Conservation (phyloP, 2,888 invertebrate species). For the Dryobota labecula region DNA sequence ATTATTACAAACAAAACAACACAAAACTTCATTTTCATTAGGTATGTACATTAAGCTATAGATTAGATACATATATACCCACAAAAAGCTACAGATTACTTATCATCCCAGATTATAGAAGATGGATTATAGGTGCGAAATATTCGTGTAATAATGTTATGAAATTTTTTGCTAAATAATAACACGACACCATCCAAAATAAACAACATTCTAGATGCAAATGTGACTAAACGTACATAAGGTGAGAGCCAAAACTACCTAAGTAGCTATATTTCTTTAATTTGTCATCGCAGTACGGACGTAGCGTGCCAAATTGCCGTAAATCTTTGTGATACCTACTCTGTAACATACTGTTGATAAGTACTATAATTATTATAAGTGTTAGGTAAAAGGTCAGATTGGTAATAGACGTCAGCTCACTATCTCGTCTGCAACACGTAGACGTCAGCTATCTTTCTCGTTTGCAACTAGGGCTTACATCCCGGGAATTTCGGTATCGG, state of each 20-base stretch:
- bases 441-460: too few relatives aligned
- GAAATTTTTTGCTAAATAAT: neutral
- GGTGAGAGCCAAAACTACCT: constrained; percentile 27
- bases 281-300: constrained; percentile 12
- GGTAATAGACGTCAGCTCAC: neutral
- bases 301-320: constrained; percentile 33
- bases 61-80: neutral
- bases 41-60: neutral
- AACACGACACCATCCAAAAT: neutral
- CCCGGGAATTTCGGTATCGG: too few relatives aligned
- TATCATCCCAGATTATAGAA: neutral
- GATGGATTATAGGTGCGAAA: neutral
- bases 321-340: constrained; percentile 21
- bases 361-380: constrained; percentile 12
- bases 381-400: neutral
- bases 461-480: too few relatives aligned
- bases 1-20: neutral
- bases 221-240: constrained; percentile 13
- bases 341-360: neutral
- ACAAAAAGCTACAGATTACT: neutral
- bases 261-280: constrained; percentile 6
- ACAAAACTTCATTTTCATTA: too few relatives aligned
- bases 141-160: neutral
- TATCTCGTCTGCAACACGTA: neutral
- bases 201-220: constrained; percentile 9